These are phyloP conservation scores for Harpegnathos saltator DNA, from an alignment of 1,140 invertebrate species.

Conservation along the genomic window DNA sequence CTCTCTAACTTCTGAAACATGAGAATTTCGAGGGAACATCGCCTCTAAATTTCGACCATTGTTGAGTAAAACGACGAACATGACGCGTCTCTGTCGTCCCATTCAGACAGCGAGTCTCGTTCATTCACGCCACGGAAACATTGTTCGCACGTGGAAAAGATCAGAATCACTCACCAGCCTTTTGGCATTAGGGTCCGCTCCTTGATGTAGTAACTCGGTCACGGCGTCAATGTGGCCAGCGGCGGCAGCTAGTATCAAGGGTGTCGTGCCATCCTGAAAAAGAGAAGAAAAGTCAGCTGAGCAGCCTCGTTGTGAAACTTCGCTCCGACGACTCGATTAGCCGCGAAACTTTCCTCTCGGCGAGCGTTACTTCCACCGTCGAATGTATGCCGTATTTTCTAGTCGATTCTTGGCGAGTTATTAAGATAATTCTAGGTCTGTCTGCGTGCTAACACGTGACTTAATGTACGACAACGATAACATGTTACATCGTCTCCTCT, in stretches of 20 bases:
- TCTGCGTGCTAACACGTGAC: background rate
- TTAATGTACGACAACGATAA: background rate
- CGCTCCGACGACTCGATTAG: conserved; percentile 27
- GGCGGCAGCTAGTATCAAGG: conserved; percentile 95
- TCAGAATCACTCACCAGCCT: conserved; percentile 89
- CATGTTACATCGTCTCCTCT: too few relatives aligned
- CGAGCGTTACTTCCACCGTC: conserved; percentile 7
- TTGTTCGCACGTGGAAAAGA: background rate
- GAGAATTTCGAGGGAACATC: too few relatives aligned
- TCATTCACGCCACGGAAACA: conserved; percentile 47
- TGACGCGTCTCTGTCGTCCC: conserved; percentile 43
- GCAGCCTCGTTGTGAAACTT: background rate
- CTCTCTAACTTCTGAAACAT: too few relatives aligned
- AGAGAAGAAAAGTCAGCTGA: conserved; percentile 18
- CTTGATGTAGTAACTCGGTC: conserved; percentile 94
- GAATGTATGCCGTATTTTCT: conserved; percentile 53
- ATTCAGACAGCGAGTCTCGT: conserved; percentile 42
- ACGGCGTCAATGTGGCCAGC: conserved; percentile 96
- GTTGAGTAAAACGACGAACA: conserved; percentile 13
- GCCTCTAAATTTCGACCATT: background rate
- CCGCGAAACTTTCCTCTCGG: conserved; percentile 16
- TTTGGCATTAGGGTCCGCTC: conserved; percentile 93
- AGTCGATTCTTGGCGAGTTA: conserved; percentile 15
- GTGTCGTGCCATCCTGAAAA: conserved; percentile 95
- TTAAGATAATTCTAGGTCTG: conserved; percentile 22